Conservation (phyloP, 2,113 vertebrate species). For the Leucoraja erinaceus region DNA sequence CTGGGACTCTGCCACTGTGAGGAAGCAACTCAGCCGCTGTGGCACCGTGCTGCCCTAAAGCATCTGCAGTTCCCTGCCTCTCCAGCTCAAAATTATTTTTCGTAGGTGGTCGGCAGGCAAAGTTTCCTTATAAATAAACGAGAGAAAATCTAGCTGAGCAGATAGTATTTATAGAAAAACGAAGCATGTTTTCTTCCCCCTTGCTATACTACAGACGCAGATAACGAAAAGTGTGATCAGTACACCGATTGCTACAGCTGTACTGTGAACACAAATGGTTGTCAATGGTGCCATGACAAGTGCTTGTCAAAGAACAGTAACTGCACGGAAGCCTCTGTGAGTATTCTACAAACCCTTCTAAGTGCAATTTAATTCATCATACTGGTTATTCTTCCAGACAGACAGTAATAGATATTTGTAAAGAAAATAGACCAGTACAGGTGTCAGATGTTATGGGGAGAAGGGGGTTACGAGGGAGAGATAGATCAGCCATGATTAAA, state of each 20-base stretch:
- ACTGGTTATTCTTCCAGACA: background rate
- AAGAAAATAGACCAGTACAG: background rate
- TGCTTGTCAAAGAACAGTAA: slow-evolving; percentile 77
- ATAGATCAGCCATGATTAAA: no score
- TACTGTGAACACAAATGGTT: slow-evolving; percentile 85
- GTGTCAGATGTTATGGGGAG: no score
- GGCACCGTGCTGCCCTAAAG: no score
- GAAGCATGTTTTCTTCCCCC: background rate
- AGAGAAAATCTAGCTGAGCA: background rate
- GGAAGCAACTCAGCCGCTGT: no score
- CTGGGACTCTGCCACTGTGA: no score
- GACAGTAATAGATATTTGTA: background rate
- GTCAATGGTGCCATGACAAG: slow-evolving; percentile 83
- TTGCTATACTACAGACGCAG: slow-evolving; percentile 58
- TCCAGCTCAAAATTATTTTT: background rate
- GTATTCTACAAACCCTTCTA: background rate
- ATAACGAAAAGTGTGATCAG: slow-evolving; percentile 82
- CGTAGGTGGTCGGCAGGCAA: background rate
- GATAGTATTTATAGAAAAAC: background rate
- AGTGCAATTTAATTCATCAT: background rate
- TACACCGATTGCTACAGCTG: slow-evolving; percentile 97
- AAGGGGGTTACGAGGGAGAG: no score
- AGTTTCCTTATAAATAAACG: background rate
- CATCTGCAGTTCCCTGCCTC: no score
- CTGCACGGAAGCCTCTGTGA: slow-evolving; percentile 78